Base-by-base conservation (phyloP, 2,113 vertebrate species). In the Lepisosteus osseus region DNA sequence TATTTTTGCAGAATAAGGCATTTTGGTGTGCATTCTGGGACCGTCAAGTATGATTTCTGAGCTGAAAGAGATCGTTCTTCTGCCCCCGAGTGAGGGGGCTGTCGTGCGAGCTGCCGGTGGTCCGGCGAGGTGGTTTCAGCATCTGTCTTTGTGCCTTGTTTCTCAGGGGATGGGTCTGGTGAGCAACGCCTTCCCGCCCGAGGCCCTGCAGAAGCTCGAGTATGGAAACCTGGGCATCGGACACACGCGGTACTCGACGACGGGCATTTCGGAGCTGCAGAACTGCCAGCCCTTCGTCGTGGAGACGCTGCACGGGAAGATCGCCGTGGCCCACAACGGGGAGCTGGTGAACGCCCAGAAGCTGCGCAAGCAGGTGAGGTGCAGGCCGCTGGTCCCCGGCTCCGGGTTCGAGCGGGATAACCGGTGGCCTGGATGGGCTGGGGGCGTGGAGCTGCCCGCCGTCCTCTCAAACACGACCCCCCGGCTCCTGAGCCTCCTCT, bases 241-340 rank as follows among this genome's bases (percentile, higher is more conserved):
- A 40, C 97, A 99, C 86, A 99, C 97, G 0, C 94, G 97, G 64
- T 99, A 99, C 14, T 97, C 97, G 66, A 99, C 97, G 0, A 96
- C 95, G 0, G 97, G 97, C 61, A 94, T 92, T 70, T 97, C 95
- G 0, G 97, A 97, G 81, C 89, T 99, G 82, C 96, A 97, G 88
- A 99, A 99, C 83, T 99, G 97, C 82, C 97, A 99, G 82, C 97
- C 97, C 6, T 99, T 99, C 77, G 97, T 99, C 3, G 97, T 99
- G 69, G 97, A 99, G 76, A 99, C 95, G 0, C 93, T 99, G 73
- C 97, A 98, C 7, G 97, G 97, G 69, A 94, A 94, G 88, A 99
- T 99, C 0, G 97, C 97, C 3, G 97, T 99, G 40, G 97, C 97
- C 0, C 97, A 99, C 87, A 99, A 99, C 0, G 97, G 97, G 4